A percentile compares a stretch with the other conserved stretches of the same genome.
Conservation (phyloP, 2,797 vertebrate genomes). For the Lepilemur ruficaudatus region DNA sequence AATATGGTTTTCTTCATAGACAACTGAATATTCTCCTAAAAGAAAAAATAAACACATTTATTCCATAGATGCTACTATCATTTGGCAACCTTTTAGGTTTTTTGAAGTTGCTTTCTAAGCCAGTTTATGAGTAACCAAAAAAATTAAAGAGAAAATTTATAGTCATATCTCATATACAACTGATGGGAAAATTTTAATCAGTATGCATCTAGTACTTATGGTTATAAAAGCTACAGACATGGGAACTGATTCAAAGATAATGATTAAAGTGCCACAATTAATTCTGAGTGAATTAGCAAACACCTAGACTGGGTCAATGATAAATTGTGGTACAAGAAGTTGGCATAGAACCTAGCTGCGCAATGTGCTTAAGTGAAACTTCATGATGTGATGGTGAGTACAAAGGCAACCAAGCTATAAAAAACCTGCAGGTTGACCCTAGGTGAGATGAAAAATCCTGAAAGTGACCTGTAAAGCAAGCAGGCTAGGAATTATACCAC, state of each 20-base stretch:
- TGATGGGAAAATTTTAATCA: constrained; percentile 60
- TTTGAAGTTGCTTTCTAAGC: constrained; percentile 34
- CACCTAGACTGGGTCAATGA: constrained; percentile 45
- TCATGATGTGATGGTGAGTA: neutral
- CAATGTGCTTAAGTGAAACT: constrained; percentile 51
- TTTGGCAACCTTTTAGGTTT: neutral
- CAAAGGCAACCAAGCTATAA: constrained; percentile 45
- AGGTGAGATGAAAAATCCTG: neutral
- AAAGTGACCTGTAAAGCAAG: constrained; percentile 37
- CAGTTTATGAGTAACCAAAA: constrained; percentile 55
- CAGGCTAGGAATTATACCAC: neutral
- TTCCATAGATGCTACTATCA: neutral
- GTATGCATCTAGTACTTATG: constrained; percentile 37
- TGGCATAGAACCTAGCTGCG: constrained; percentile 35
- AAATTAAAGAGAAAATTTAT: constrained; percentile 60
- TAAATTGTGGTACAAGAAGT: constrained; percentile 45
- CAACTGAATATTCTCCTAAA: neutral
- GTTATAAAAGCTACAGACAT: constrained; percentile 55
- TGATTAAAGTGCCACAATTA: constrained; percentile 66
- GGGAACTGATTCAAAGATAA: constrained; percentile 54
- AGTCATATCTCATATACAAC: constrained; percentile 42
- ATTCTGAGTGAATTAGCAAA: constrained; percentile 70
- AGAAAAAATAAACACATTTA: neutral
- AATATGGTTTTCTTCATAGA: neutral
- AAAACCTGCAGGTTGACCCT: neutral